Percentiles rank a stretch among this genome's conserved stretches.
Evolutionary conservation across 2,797 vertebrate genomes (phyloP).

Genomic region (Danio kyathit): DNA sequence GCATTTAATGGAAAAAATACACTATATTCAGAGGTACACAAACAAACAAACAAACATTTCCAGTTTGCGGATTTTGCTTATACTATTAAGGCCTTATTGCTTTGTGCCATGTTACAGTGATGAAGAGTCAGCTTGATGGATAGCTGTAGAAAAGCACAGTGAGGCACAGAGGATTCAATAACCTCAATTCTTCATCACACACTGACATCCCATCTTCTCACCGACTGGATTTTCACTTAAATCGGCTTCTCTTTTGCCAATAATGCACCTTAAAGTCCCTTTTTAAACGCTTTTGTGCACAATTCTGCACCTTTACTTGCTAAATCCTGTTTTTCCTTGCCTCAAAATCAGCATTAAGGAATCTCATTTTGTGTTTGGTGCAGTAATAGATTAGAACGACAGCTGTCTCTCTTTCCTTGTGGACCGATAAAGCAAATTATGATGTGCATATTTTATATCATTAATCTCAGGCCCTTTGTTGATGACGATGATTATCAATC

Average conservation of each 20-base stretch:
- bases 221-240: constrained; percentile 12
- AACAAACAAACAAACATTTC: constrained; percentile 25
- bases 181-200: constrained; percentile 35
- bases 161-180: constrained; percentile 40
- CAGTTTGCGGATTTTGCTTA: constrained; percentile 27
- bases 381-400: neutral
- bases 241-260: neutral
- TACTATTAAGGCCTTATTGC: constrained; percentile 28
- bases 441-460: neutral
- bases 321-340: neutral
- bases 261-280: neutral
- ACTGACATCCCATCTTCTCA: constrained; percentile 12
- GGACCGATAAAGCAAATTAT: constrained; percentile 9
- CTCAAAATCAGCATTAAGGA: neutral
- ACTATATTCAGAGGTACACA: constrained; percentile 11
- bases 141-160: constrained; percentile 35
- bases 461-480: neutral
- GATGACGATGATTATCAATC: constrained; percentile 11
- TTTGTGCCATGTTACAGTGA: constrained; percentile 7
- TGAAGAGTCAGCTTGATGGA: constrained; percentile 30
- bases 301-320: neutral
- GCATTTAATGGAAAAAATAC: neutral
- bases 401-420: constrained; percentile 13
- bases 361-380: neutral
- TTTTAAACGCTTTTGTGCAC: neutral